Conservation (phyloP, 2,888 invertebrate genomes). For the Cataglyphis livida region DNA sequence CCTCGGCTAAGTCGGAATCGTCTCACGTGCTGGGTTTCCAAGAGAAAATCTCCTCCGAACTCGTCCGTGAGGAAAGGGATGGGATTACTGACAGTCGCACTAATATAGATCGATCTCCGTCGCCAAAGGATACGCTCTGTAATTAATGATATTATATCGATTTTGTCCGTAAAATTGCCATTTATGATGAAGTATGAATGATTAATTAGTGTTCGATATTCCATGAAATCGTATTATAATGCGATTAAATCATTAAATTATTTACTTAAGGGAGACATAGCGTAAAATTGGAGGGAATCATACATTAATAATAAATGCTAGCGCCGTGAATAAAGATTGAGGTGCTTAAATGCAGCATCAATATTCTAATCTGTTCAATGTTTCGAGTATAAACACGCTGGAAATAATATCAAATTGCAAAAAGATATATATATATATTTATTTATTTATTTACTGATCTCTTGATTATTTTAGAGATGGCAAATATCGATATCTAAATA, state of each 20-base stretch:
- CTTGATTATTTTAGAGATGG: not conserved
- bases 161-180: constrained; percentile 44
- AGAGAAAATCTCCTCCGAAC: constrained; percentile 31
- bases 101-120: constrained; percentile 48
- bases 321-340: not conserved
- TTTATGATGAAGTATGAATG: constrained; percentile 44
- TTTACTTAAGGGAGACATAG: constrained; percentile 35
- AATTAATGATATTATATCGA: constrained; percentile 51
- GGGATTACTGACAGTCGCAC: constrained; percentile 45
- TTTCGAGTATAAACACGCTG: not conserved
- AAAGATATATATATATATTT: not conserved
- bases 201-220: constrained; percentile 52
- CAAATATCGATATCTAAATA: constrained; percentile 1
- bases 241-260: constrained; percentile 52
- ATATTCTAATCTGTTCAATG: not conserved
- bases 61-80: constrained; percentile 2
- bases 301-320: constrained; percentile 18
- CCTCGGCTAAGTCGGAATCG: constrained; percentile 52
- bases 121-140: constrained; percentile 19
- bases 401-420: not conserved
- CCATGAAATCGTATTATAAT: constrained; percentile 52
- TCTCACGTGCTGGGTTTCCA: constrained; percentile 68
- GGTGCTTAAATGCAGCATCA: not conserved
- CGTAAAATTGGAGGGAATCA: constrained; percentile 41
- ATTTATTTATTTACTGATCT: not conserved